Evolutionary conservation across 2,888 invertebrate species (phyloP).

Genomic region (Arrhopalites spinosus): DNA sequence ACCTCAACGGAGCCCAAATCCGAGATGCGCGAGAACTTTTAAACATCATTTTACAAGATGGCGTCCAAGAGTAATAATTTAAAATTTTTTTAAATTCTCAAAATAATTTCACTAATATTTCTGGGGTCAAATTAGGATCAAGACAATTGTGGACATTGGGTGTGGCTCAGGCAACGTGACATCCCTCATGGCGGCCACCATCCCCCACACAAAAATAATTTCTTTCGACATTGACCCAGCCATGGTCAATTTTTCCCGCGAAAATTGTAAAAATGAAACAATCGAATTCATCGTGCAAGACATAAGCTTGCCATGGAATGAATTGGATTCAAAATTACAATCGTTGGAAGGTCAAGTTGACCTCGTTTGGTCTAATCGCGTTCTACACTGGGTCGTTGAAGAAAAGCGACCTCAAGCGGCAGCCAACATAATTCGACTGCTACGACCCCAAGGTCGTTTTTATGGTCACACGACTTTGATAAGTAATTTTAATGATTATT

Average conservation of each 20-base stretch:
- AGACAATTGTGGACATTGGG: constrained; percentile 15
- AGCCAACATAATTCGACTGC: background rate
- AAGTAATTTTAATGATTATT: background rate
- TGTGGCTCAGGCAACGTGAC: constrained; percentile 23
- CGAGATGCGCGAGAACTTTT: no score
- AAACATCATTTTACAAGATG: no score
- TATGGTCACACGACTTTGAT: background rate
- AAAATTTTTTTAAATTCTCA: no score
- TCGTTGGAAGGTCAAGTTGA: constrained; percentile 21
- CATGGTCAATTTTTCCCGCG: constrained; percentile 3
- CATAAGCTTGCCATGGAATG: constrained; percentile 1
- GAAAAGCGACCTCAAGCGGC: background rate
- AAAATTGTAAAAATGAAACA: background rate
- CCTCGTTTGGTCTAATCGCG: constrained; percentile 24
- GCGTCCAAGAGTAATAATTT: no score
- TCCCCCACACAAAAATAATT: background rate
- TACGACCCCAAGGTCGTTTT: background rate
- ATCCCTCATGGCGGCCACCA: background rate
- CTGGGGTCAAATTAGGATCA: no score
- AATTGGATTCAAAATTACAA: background rate
- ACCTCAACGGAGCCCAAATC: no score
- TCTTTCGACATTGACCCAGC: constrained; percentile 15
- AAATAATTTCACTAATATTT: no score
- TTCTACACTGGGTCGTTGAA: constrained; percentile 16
- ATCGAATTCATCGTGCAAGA: constrained; percentile 4